Base-by-base conservation (phyloP, 2,888 invertebrate species). In the Epinotia brunnichana region DNA sequence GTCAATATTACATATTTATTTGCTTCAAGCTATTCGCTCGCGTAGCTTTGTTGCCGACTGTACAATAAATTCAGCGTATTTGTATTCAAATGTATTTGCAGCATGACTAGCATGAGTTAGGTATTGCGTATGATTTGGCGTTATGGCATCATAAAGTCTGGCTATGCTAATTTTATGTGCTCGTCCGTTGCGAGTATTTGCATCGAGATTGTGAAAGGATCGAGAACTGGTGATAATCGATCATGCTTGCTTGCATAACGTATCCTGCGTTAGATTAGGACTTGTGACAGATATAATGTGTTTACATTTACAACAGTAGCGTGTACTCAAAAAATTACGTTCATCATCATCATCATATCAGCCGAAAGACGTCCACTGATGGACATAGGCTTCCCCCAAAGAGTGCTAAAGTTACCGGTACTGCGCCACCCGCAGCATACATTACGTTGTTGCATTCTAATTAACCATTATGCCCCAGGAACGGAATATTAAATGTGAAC, bases 21-120 rank as follows among this genome's bases (percentile, higher is more conserved):
- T n/a, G n/a, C n/a, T n/a, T n/a, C n/a, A n/a, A n/a, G n/a, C n/a
- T 48, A n/a, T n/a, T 48, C 4, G 48, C 48, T 2, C n/a, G n/a
- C 13, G 1, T 48, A 48, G 15, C 3, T 48, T 48, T 48, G n/a
- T n/a, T 56, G 10, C n/a, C 2, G 59, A 19, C 5, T 41, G 39
- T 11, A 13, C 60, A 15, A 15, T 21, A 35, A 35, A 9, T 41
- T 41, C 13, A 15, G 19, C 19, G 13, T 59, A 60, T 63, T 39
- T 54, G 60, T 68, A 60, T 67, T 62, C 56, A 60, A 69, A 69
- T 59, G 39, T 69, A 69, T 61, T 61, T 41, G 9, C 35, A 69
- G 44, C 63, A 35, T 44, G 21, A 57, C 29, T 29, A 29, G 29
- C 57, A 57, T 24, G 41, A 60, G 69, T 61, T 54, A 69, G 35